Percentiles rank a stretch among this genome's conserved stretches.
These are phyloP conservation scores for Cervus canadensis DNA, from an alignment of 2,113 vertebrate species.

Conservation along the genomic window DNA sequence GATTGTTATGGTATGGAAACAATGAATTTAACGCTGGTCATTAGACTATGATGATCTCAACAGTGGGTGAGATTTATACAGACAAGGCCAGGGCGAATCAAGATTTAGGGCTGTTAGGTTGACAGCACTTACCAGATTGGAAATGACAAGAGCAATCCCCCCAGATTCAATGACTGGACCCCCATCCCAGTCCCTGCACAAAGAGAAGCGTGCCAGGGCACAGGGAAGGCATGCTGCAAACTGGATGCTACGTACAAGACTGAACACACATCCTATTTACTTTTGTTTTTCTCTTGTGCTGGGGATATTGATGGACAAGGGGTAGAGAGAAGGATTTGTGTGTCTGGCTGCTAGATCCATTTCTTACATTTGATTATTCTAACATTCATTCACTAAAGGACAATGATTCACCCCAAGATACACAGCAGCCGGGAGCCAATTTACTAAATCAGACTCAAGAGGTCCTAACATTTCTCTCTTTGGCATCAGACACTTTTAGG, in stretches of 20 bases:
- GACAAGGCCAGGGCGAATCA: not conserved
- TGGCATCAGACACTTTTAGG: conserved; percentile 2
- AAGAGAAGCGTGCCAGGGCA: not conserved
- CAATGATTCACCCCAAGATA: not conserved
- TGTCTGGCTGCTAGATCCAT: not conserved
- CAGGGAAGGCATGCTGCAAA: not conserved
- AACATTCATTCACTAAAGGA: not conserved
- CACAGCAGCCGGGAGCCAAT: not conserved
- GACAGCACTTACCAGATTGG: not conserved
- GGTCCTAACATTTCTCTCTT: not conserved
- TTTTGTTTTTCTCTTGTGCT: not conserved
- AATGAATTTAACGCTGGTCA: not conserved
- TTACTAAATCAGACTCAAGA: not conserved
- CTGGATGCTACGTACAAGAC: not conserved
- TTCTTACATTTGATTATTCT: not conserved
- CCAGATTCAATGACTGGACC: not conserved
- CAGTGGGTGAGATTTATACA: not conserved
- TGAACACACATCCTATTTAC: not conserved
- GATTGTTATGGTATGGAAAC: not conserved
- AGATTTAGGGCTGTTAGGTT: not conserved
- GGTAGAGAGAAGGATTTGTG: not conserved
- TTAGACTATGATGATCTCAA: not conserved
- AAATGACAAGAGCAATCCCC: not conserved
- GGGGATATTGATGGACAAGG: not conserved
- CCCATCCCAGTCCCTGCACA: not conserved